Base-by-base conservation (phyloP, 2,888 invertebrate genomes). In the Saturnia pavonia region DNA sequence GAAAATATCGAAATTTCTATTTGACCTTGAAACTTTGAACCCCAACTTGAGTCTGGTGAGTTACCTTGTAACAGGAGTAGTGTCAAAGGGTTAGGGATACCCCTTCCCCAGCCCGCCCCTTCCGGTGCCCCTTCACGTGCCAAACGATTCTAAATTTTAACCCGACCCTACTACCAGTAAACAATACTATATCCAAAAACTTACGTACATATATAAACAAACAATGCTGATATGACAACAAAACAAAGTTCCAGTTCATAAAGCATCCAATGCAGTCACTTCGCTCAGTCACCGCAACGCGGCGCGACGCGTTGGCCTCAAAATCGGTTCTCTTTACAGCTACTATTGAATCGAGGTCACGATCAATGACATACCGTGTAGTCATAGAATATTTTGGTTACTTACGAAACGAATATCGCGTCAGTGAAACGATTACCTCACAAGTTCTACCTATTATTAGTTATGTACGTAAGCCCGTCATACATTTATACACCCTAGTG, bases 391-490 rank as follows among this genome's bases (percentile, higher is more conserved):
- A 93, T 92, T 92, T 91, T 77, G 82, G 85, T 78, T 81, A 85
- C 86, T 92, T 91, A 90, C 91, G 92, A 89, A 91, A 91, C 82
- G 74, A 83, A 74, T 74, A 81, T 85, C 80, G 75, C 91, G 89
- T 91, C 90, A 89, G 77, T 84, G 83, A 81, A 74, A 83, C 84
- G 89, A 87, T 93, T 94, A 92, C 94, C 91, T 93, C 94, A 92
- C 89, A 88, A 80, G 82, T 78, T 85, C 85, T 86, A 90, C 87
- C 91, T 94, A 94, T 91, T 91, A 91, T 92, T 93, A 92, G 91
- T 85, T 79, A 86, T 84, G 85, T 83, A 89, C 90, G 88, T 84
- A 85, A 87, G 80, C 81, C n/a, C 82, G 82, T 78, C 83, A 74
- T 82, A 82, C 84, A 88, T 89, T 86, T 82, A 86, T 87, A 54